Evolutionary conservation across 2,113 vertebrate genomes (phyloP), one percentile per base, ranked within the genome.

Genomic region (Anhinga anhinga): DNA sequence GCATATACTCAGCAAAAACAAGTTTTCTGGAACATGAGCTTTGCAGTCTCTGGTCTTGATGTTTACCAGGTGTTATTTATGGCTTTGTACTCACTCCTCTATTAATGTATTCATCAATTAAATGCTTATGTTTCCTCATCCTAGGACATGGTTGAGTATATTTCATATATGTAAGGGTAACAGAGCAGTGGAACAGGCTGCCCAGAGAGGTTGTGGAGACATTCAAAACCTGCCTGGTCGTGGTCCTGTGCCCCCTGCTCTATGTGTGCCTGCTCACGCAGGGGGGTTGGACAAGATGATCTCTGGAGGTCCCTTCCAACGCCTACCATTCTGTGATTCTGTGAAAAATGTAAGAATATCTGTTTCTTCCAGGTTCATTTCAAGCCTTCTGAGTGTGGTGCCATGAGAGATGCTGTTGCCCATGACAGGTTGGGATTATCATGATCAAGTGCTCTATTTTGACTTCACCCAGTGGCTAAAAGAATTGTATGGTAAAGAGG

Each of bases 281-380:
- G 38, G 38, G 38, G 38, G 38, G 38, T 40, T 40, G 38, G 38
- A 40, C 10, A 10, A 40, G 38, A 40, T 40, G 38, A 40, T 40
- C 38, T 40, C 38, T 40, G 38, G 38, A 40, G 38, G 38, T 40
- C 38, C 38, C 38, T 40, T 40, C 38, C 38, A 40, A 40, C 38
- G 8, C 38, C 38, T 10, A 40, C 38, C 38, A 40, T 40, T 40
- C 38, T 40, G 38, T 40, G 38, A 40, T 40, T 40, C 38, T 40
- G 38, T 40, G 38, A 94, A 95, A 96, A 98, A 90, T 86, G 11
- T 88, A 94, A 79, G 50, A 90, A 87, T 91, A 42, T 87, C 19
- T 95, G 12, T 97, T 92, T 97, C 72, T 98, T 98, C 23, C 96
- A 98, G 98, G 83, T 96, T 93, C 11, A 2, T 95, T 97, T 97